Conservation (phyloP, 37 sponge, comb jelly and placozoan species). For the Beroe forskalii region DNA sequence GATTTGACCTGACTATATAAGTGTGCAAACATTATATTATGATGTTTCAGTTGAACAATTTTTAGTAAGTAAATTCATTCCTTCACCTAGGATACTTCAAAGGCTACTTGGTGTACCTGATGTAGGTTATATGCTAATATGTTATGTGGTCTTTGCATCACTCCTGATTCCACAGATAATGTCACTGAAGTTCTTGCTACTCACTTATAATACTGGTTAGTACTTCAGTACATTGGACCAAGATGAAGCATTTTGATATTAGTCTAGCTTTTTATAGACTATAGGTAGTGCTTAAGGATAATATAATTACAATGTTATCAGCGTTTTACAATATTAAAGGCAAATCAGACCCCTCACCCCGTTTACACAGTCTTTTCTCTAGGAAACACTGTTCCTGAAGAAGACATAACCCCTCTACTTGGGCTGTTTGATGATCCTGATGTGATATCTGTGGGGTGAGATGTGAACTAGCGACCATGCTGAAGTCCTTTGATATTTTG, state of each 20-base stretch:
- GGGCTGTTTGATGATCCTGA: slow-evolving; percentile 34
- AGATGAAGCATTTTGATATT: background rate
- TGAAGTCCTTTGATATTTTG: background rate
- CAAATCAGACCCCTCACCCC: too few relatives aligned
- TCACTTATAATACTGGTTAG: background rate
- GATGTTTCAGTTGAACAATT: too few relatives aligned
- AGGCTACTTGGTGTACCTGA: background rate
- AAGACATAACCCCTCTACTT: slow-evolving; percentile 22
- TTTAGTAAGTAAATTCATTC: too few relatives aligned
- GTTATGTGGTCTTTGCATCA: background rate
- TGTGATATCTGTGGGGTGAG: slow-evolving; percentile 49
- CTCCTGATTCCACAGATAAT: background rate
- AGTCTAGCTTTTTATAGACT: too few relatives aligned
- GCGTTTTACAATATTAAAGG: too few relatives aligned
- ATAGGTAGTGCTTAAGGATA: too few relatives aligned
- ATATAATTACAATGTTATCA: too few relatives aligned
- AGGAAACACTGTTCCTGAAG: slow-evolving; percentile 11
- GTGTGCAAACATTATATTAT: too few relatives aligned
- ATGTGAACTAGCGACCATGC: background rate
- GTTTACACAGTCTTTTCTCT: too few relatives aligned
- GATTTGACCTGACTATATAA: too few relatives aligned
- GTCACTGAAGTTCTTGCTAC: background rate
- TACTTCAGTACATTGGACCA: background rate
- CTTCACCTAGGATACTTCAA: too few relatives aligned
- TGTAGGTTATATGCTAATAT: background rate